These are phyloP conservation scores for Thyatira batis DNA, from an alignment of 2,888 invertebrate genomes.

Conservation along the genomic window DNA sequence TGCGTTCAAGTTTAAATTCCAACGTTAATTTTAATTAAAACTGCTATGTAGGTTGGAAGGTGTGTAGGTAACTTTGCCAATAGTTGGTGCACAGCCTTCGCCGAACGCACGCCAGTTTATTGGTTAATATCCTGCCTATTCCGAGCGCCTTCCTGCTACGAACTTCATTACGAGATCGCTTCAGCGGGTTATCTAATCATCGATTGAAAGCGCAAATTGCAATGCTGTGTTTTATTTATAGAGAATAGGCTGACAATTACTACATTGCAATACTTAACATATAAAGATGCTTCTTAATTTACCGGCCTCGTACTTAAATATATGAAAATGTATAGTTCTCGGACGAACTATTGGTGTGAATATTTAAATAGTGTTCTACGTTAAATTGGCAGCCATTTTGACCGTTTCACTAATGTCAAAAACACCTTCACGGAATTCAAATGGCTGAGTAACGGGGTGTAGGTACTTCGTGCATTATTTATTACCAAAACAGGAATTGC, in stretches of 20 bases:
- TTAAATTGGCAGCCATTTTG: no score
- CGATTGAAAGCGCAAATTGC: neutral
- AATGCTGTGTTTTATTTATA: no score
- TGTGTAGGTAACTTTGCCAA: slow-evolving; percentile 45
- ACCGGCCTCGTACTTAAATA: no score
- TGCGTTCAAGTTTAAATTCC: slow-evolving; percentile 40
- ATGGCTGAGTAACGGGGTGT: slow-evolving; percentile 40
- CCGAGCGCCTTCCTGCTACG: neutral
- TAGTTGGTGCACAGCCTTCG: slow-evolving; percentile 37
- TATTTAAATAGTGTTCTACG: no score
- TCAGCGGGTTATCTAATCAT: neutral
- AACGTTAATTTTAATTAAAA: no score
- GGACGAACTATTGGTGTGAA: no score
- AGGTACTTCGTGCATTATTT: slow-evolving; percentile 53
- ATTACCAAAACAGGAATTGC: slow-evolving; percentile 62
- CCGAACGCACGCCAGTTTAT: slow-evolving; percentile 43
- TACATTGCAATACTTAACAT: no score
- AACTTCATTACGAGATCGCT: neutral
- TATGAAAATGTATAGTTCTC: no score
- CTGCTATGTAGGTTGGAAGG: no score
- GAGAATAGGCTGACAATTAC: no score
- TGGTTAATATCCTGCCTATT: slow-evolving; percentile 43
- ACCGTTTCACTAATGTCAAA: no score
- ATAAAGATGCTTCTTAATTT: slow-evolving; percentile 8
- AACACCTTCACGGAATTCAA: slow-evolving; percentile 68